These are phyloP conservation scores for Stratiomys singularior DNA, from an alignment of 2,888 invertebrate species.

Conservation along the genomic window DNA sequence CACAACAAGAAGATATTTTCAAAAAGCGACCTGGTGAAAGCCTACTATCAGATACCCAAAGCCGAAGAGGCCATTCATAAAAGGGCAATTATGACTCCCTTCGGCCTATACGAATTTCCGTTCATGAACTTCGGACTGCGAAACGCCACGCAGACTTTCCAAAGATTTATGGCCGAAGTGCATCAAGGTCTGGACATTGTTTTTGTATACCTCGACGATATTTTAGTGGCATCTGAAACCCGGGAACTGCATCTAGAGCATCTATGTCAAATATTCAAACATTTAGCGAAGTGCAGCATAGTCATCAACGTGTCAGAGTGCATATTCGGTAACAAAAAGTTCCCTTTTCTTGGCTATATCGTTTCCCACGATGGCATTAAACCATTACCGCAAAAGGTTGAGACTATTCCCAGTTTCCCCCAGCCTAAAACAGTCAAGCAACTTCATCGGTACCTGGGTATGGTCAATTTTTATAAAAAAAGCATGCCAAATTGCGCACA, in stretches of 20 bases:
- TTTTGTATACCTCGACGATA: constrained; percentile 56
- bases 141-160: constrained; percentile 60
- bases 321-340: constrained; percentile 15
- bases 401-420: constrained; percentile 5
- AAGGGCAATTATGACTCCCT: constrained; percentile 58
- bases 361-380: constrained; percentile 49
- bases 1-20: constrained; percentile 56
- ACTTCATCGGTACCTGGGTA: constrained; percentile 30
- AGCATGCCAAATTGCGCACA: constrained; percentile 26
- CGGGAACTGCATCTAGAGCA: constrained; percentile 53
- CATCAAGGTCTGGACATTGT: constrained; percentile 54
- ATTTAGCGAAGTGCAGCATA: constrained; percentile 52
- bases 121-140: constrained; percentile 59
- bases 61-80: constrained; percentile 56
- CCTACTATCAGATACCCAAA: constrained; percentile 59
- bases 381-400: constrained; percentile 44
- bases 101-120: constrained; percentile 58
- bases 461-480: constrained; percentile 51
- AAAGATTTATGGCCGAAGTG: constrained; percentile 58
- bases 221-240: constrained; percentile 54
- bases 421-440: constrained; percentile 17
- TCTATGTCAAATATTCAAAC: constrained; percentile 52
- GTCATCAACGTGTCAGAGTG: constrained; percentile 53
- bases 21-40: constrained; percentile 55
- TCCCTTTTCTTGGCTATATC: constrained; percentile 30